Conservation (phyloP, 1,140 invertebrate species). For the Trissolcus basalis region DNA sequence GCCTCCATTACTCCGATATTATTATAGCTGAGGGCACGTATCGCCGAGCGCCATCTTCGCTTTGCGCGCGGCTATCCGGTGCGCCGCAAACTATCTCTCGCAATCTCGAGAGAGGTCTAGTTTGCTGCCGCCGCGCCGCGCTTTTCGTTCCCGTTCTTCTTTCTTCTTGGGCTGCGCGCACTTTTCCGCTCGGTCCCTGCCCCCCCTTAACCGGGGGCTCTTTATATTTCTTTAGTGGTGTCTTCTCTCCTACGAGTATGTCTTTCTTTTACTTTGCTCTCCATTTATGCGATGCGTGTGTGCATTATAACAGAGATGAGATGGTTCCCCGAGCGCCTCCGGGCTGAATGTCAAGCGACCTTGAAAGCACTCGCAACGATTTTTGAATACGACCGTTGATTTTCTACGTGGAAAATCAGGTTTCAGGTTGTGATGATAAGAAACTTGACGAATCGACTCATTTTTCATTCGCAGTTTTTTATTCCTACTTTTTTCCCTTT, state of each 20-base stretch:
- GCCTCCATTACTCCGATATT: slow-evolving; percentile 71
- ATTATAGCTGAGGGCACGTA: slow-evolving; percentile 65
- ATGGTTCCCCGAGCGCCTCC: slow-evolving; percentile 7
- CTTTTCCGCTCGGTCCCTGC: slow-evolving; percentile 21
- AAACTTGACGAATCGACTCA: too few relatives aligned
- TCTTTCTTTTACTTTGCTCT: slow-evolving; percentile 52
- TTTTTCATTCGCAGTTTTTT: too few relatives aligned
- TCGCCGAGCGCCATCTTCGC: slow-evolving; percentile 64
- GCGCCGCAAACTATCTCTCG: slow-evolving; percentile 59
- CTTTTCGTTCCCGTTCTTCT: slow-evolving; percentile 43
- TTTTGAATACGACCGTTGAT: slow-evolving; percentile 19
- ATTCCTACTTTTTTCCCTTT: too few relatives aligned
- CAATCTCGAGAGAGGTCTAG: slow-evolving; percentile 57
- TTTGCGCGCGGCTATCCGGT: slow-evolving; percentile 63
- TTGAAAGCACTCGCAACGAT: slow-evolving; percentile 18
- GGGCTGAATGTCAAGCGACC: slow-evolving; percentile 30
- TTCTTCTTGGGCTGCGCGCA: slow-evolving; percentile 16
- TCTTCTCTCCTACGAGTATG: slow-evolving; percentile 33
- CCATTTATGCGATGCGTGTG: slow-evolving; percentile 41
- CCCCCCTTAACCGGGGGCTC: slow-evolving; percentile 26
- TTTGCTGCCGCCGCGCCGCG: slow-evolving; percentile 54
- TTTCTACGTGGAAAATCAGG: background rate
- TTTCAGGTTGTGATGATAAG: too few relatives aligned
- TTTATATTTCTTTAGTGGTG: slow-evolving; percentile 48
- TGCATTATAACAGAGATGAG: slow-evolving; percentile 22